Evolutionary conservation across 1,140 invertebrate species (phyloP).

Genomic region (Oncopeltus fasciatus): DNA sequence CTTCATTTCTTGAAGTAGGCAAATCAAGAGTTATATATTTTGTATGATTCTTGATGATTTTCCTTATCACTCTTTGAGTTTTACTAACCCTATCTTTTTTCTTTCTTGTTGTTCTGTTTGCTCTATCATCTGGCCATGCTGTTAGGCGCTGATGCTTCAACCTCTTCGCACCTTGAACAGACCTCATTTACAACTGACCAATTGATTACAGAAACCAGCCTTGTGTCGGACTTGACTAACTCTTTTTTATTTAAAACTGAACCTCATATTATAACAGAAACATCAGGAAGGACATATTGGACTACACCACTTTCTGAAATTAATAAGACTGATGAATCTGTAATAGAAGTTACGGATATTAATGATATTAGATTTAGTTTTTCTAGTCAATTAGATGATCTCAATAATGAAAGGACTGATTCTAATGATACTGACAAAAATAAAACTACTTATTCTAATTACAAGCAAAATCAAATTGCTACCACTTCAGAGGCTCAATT

Average conservation of each 20-base stretch:
- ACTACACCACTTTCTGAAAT: neutral
- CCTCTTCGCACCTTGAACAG: slow-evolving; percentile 7
- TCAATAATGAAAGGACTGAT: neutral
- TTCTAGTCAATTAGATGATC: neutral
- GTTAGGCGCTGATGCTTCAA: slow-evolving; percentile 19
- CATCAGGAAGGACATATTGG: too few species aligned
- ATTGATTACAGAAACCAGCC: neutral
- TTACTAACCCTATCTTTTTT: slow-evolving; percentile 13
- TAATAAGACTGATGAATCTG: neutral
- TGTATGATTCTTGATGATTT: neutral
- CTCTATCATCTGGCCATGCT: slow-evolving; percentile 10
- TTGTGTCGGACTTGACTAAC: neutral
- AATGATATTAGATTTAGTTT: neutral
- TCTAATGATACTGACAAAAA: too few species aligned
- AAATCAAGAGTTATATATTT: neutral
- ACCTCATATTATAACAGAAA: neutral
- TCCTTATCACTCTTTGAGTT: neutral
- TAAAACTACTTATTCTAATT: too few species aligned
- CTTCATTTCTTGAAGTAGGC: neutral
- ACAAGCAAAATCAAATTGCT: too few species aligned
- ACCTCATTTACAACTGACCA: neutral
- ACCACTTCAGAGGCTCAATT: too few species aligned
- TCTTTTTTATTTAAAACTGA: neutral
- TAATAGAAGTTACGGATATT: neutral
- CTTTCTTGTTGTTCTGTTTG: slow-evolving; percentile 11